Base-by-base conservation (phyloP, 2,888 invertebrate species). In the Tinea semifulvella region DNA sequence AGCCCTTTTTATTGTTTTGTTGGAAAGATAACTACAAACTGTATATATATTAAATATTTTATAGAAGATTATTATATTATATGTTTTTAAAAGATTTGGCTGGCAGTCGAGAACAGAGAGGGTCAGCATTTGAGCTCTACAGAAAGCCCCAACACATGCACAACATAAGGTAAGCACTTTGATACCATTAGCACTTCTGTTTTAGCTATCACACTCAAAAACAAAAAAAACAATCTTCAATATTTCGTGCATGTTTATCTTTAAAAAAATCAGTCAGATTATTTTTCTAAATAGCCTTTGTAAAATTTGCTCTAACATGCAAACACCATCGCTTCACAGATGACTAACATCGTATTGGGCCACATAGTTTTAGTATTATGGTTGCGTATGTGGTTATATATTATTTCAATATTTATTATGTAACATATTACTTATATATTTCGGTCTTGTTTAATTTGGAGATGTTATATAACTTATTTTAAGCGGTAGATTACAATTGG, bases 41-140 rank as follows among this genome's bases (percentile, higher is more conserved):
- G n/a, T n/a, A n/a, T n/a, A n/a, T n/a, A n/a, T n/a, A n/a, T n/a
- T n/a, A n/a, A n/a, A n/a, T n/a, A n/a, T n/a, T n/a, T n/a, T n/a
- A n/a, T n/a, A n/a, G n/a, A n/a, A n/a, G n/a, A n/a, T n/a, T n/a
- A n/a, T n/a, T n/a, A n/a, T n/a, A n/a, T n/a, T n/a, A n/a, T n/a
- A n/a, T n/a, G 4, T 42, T 42, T 43, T 46, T 35, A 25, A 28
- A 62, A 70, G 86, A 86, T 68, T 79, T 95, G 63, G 92, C 93
- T 44, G 94, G 94, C 42, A 91, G 94, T 58, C 85, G 92, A 56
- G 95, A 95, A 63, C 94, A 95, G 61, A 83, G 95, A 45, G 95
- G 95, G 19, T 95, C 95, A 50, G 96, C 96, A n/a, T 96, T 96
- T 67, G 96, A 96, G 71, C 81, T 96, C 49, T 96, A 96, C 68